These are phyloP conservation scores for Belgica antarctica DNA, from an alignment of 2,888 invertebrate species.

Conservation along the genomic window DNA sequence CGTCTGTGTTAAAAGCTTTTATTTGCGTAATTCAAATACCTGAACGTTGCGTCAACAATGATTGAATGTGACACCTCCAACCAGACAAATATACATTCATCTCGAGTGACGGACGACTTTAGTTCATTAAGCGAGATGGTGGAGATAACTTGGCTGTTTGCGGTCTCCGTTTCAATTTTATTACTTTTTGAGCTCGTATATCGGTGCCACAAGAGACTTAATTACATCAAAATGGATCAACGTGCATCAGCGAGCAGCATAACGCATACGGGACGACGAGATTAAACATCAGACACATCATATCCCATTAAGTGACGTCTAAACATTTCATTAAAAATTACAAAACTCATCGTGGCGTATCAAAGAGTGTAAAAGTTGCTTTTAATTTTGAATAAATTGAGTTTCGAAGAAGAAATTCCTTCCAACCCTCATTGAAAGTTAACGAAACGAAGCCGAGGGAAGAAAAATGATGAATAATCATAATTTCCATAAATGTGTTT, in stretches of 20 bases:
- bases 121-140: neutral
- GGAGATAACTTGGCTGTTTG: neutral
- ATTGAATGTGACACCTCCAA: too few relatives aligned
- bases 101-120: too few relatives aligned
- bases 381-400: slow-evolving; percentile 33
- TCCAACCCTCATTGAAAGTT: neutral
- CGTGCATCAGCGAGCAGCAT: neutral
- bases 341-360: neutral
- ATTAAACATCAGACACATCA: neutral
- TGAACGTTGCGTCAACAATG: too few relatives aligned
- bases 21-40: too few relatives aligned
- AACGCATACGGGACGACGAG: neutral
- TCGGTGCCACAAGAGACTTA: neutral
- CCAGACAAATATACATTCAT: too few relatives aligned
- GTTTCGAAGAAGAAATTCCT: neutral
- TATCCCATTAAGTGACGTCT: neutral
- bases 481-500: neutral
- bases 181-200: neutral
- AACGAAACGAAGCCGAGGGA: neutral
- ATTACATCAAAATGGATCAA: neutral
- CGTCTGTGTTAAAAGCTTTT: too few relatives aligned
- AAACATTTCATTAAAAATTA: neutral
- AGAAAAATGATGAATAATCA: slow-evolving; percentile 19
- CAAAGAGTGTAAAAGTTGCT: slow-evolving; percentile 14
- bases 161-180: neutral